Evolutionary conservation across 30 jellyfish, hydroid and myxozoan genomes (phyloP), one percentile per base, ranked within the genome.

Genomic region (Phacellophora camtschatica): DNA sequence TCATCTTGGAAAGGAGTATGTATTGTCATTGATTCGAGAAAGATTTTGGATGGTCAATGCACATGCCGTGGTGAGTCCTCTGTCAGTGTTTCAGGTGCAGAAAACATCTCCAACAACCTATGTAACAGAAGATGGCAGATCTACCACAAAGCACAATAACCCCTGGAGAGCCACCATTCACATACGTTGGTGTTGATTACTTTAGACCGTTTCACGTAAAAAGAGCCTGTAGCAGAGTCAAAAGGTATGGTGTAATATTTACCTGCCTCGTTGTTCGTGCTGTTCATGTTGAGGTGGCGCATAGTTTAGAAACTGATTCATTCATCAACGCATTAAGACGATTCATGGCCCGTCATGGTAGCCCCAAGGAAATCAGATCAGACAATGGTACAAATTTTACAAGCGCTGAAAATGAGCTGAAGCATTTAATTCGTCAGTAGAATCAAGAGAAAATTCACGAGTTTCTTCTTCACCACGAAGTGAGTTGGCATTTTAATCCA

Each of bases 161-260:
- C 2, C 86, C 96, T 29, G 83, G 54, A 20, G 53, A 61, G 62
- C 92, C 96, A 11, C 86, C 90, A 23, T 86, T 86, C 50, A 53
- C 82, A 0, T 66, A 7, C 31, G 89, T 74, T 20, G 96, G 92
- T 8, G 43, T 75, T 6, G 92, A 86, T 51, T 85, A 66, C 51
- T 85, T 85, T 65, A 81, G 89, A 30, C 96, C 96, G 24, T 85
- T 85, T 73, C 7, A 15, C 49, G 90, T 64, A 19, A 85, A 85
- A 42, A n/a, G 66, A 37, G 65, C 81, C 4, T 85, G 84, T 3
- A 64, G 58, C 48, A 3, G 24, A 31, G 84, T 29, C 4, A 84
- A 84, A 49, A 63, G 90, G 78, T 74, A 74, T 54, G 96, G 96
- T 7, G 45, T 43, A 15, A 30, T 85, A 13, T 85, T 73, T 43